Base-by-base conservation (phyloP, 1,140 invertebrate species). In the Rhopalosiphum maidis region DNA sequence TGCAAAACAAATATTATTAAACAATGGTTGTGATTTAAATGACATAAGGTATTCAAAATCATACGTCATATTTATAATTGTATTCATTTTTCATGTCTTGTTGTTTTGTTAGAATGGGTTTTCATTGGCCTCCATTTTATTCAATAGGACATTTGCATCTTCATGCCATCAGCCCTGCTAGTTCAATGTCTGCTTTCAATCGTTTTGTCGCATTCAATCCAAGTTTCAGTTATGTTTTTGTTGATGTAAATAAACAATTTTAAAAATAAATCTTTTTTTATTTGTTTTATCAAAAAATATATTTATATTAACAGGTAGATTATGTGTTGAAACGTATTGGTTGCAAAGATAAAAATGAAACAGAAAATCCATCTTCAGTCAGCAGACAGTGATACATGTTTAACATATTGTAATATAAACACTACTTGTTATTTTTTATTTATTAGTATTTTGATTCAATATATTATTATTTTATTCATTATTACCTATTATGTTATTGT, bases 41-140 rank as follows among this genome's bases (percentile, higher is more conserved):
- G 88, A 90, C 41, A 90, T 7, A 41, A 90, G 88, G 88, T 90
- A 90, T 90, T 60, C 23, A 90, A 90, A 90, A 41, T 60, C 23
- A 60, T 90, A 43, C 1, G 18, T 30, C 23, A n/a, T n/a, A 90
- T 25, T 90, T 35, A 88, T 54, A 54, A 90, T 23, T 54, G 11
- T 90, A 90, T 90, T 60, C 37, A 60, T 90, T 90, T 90, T 60
- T 41, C 41, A 90, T 43, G 54, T 18, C 41, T 90, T 90, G 54
- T 83, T 92, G 88, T 88, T 83, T 87, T 94, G 94, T 51, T 8
- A 96, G 97, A 83, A 96, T 97, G 88, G 98, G 98, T 2, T 99
- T 98, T 95, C 98, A 99, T 95, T 98, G 98, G 97, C 98, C 98
- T 41, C 98, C 98, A 1, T 99, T 99, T 95, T 97, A 97, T 89